A percentile compares a stretch with the other conserved stretches of the same genome.
Conservation (phyloP, 2,888 invertebrate species). For the Drosophila incognita region DNA sequence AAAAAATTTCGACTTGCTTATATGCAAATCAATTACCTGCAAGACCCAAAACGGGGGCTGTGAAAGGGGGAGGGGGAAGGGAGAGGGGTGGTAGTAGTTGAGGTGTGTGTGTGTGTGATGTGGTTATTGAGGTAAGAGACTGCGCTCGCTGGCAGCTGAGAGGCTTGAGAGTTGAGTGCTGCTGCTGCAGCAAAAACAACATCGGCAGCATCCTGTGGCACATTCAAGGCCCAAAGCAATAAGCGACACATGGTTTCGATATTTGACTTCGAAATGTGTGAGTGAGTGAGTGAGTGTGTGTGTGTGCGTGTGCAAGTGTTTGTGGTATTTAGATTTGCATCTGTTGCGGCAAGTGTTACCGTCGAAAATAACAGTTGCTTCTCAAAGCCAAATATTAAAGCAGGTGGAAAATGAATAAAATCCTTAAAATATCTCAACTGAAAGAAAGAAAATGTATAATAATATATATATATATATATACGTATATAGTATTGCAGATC, state of each 20-base stretch:
- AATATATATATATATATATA: no score
- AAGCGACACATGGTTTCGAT: constrained; percentile 24
- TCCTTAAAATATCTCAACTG: not conserved
- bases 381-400: not conserved
- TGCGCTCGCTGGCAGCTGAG: constrained; percentile 15
- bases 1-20: constrained; percentile 70
- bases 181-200: constrained; percentile 2
- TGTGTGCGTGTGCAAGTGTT: not conserved
- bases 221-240: constrained; percentile 28
- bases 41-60: not conserved
- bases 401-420: not conserved
- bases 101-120: constrained; percentile 2
- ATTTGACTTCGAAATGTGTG: constrained; percentile 14
- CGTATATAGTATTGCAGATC: not conserved
- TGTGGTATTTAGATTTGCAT: constrained; percentile 32
- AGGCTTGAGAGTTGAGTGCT: constrained; percentile 2
- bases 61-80: not conserved
- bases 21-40: constrained; percentile 76
- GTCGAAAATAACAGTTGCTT: not conserved
- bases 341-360: constrained; percentile 8
- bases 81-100: no score
- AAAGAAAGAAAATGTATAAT: not conserved
- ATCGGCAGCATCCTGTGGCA: constrained; percentile 15
- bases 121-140: constrained; percentile 4
- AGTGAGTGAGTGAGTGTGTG: not conserved